These are phyloP conservation scores for Lutraria rhynchaena DNA, from an alignment of 1,140 invertebrate species.

Conservation along the genomic window DNA sequence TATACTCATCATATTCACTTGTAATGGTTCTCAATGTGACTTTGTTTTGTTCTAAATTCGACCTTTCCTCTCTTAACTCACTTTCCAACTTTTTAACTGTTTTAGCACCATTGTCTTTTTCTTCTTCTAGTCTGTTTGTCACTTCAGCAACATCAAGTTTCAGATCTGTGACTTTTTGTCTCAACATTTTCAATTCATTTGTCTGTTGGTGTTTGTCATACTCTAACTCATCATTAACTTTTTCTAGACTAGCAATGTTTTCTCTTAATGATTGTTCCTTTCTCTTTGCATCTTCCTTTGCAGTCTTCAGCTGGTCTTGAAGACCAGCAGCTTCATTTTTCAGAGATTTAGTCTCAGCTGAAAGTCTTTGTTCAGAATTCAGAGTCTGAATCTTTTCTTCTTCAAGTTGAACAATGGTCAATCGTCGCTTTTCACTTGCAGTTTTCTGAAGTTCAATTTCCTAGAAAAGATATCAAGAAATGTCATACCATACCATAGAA, in stretches of 20 bases:
- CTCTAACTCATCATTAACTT: not conserved
- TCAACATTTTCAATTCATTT: conserved; percentile 56
- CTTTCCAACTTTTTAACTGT: conserved; percentile 20
- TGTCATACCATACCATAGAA: too few species aligned
- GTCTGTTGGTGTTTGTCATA: conserved; percentile 43
- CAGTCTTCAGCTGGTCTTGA: conserved; percentile 2
- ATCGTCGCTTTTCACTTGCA: conserved; percentile 50
- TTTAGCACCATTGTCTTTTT: conserved; percentile 6
- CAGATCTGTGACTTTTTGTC: conserved; percentile 48
- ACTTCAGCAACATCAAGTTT: conserved; percentile 58
- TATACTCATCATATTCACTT: conserved; percentile 18
- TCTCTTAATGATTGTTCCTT: conserved; percentile 21
- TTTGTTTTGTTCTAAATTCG: not conserved
- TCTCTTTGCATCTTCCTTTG: not conserved
- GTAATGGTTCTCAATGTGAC: not conserved
- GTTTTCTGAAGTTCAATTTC: conserved; percentile 61
- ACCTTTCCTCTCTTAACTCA: conserved; percentile 28
- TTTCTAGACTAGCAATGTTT: not conserved
- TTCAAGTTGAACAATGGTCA: conserved; percentile 58
- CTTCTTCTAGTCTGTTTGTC: conserved; percentile 45
- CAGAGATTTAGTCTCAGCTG: conserved; percentile 6
- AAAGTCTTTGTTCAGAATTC: conserved; percentile 6
- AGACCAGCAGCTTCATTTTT: conserved; percentile 28
- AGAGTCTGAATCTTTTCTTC: not conserved
- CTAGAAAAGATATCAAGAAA: too few species aligned